Conservation (phyloP, 2,797 vertebrate genomes). For the Notolepis coatsorum region DNA sequence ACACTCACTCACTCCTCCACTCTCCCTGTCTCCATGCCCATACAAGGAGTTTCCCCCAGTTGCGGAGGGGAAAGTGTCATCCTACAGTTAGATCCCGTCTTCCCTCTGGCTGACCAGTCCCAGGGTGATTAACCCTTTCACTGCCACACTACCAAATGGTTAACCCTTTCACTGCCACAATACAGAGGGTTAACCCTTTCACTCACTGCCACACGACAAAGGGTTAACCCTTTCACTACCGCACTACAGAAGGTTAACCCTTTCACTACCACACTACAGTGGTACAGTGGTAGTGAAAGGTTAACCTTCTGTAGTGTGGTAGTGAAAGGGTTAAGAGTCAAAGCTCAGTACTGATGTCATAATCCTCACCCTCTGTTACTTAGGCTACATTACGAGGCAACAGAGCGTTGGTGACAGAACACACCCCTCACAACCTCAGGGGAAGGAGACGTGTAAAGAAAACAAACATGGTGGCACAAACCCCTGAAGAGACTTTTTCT, state of each 20-base stretch:
- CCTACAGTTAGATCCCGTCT: conserved; percentile 15
- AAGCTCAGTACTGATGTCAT: conserved; percentile 25
- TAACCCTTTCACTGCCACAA: too few species aligned
- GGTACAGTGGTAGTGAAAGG: too few species aligned
- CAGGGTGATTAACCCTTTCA: conserved; percentile 52
- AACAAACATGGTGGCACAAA: not conserved
- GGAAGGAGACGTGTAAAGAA: not conserved
- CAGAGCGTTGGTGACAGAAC: not conserved
- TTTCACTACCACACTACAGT: too few species aligned
- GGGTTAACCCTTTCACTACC: too few species aligned
- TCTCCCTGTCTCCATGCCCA: too few species aligned
- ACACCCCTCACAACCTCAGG: not conserved
- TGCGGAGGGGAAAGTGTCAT: not conserved
- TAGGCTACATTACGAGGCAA: conserved; percentile 22
- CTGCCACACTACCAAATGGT: too few species aligned
- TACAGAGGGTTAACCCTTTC: too few species aligned
- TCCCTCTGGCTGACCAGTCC: conserved; percentile 8
- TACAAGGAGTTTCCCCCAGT: conserved; percentile 15
- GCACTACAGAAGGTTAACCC: too few species aligned
- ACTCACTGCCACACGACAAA: too few species aligned
- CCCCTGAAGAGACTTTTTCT: not conserved
- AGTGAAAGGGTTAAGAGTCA: too few species aligned
- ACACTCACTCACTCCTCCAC: too few species aligned
- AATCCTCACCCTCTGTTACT: conserved; percentile 38
- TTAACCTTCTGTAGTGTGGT: too few species aligned